Percentiles rank a stretch among this genome's conserved stretches.
Conservation (phyloP, 2,888 invertebrate species). For the Pollenia griseotomentosa region DNA sequence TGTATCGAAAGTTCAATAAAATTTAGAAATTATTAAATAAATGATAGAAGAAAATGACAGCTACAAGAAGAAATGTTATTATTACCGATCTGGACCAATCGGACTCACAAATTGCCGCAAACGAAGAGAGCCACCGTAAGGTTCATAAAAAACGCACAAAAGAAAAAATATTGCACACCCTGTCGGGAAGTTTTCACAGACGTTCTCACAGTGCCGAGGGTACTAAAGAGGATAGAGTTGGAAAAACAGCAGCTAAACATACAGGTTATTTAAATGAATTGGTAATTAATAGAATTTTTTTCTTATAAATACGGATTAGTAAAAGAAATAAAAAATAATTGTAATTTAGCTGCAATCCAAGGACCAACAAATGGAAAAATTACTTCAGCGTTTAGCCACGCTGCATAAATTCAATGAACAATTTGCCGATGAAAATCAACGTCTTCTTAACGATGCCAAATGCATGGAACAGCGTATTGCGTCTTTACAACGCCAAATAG, state of each 20-base stretch:
- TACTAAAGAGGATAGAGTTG: constrained; percentile 69
- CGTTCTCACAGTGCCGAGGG: constrained; percentile 81
- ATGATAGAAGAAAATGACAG: constrained; percentile 68
- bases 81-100: constrained; percentile 82
- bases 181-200: constrained; percentile 81
- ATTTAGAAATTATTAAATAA: constrained; percentile 26
- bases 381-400: constrained; percentile 87
- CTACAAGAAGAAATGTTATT: constrained; percentile 74
- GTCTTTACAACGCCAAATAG: constrained; percentile 84
- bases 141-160: constrained; percentile 68
- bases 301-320: background rate
- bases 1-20: constrained; percentile 9
- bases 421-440: constrained; percentile 87
- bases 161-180: constrained; percentile 76
- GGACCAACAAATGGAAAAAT: constrained; percentile 86
- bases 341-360: constrained; percentile 86
- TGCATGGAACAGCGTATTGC: constrained; percentile 86
- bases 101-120: constrained; percentile 72
- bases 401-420: constrained; percentile 87
- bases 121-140: constrained; percentile 56
- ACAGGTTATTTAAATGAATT: constrained; percentile 79
- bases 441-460: constrained; percentile 85
- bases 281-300: constrained; percentile 73
- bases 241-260: constrained; percentile 56
- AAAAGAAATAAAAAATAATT: background rate